Conservation (phyloP, 2,888 invertebrate genomes). For the Tipula unca region DNA sequence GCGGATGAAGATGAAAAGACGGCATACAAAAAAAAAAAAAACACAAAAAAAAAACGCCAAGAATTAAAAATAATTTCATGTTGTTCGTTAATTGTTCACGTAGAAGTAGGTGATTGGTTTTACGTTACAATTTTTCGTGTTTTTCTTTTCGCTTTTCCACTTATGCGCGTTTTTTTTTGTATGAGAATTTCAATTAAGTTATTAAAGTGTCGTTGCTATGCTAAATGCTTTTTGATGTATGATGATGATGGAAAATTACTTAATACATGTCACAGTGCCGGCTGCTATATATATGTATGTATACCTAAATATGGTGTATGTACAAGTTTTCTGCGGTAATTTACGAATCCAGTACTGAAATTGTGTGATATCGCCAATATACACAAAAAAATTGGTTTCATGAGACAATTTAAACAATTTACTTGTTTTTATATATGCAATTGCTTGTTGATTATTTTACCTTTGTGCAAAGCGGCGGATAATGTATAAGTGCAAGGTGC, state of each 20-base stretch:
- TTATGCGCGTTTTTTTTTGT: background rate
- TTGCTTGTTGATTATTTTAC: background rate
- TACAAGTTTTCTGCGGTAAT: background rate
- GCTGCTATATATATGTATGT: background rate
- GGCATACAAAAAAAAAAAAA: background rate
- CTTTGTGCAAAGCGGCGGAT: background rate
- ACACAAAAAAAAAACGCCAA: background rate
- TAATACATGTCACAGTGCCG: background rate
- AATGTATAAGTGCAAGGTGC: background rate
- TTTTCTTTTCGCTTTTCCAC: slow-evolving; percentile 3
- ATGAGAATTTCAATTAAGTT: slow-evolving; percentile 8
- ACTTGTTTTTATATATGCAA: background rate
- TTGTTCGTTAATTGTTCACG: background rate
- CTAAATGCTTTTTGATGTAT: background rate
- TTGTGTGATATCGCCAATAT: background rate
- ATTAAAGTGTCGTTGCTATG: slow-evolving; percentile 14
- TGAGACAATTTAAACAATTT: background rate
- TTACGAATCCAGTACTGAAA: background rate
- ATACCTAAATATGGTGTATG: background rate
- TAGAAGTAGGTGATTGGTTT: slow-evolving; percentile 8
- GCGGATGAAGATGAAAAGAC: background rate
- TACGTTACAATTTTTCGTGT: background rate
- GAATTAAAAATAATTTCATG: slow-evolving; percentile 14
- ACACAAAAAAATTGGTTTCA: background rate
- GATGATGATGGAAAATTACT: background rate